Evolutionary conservation across 2,888 invertebrate species (phyloP).

Genomic region (Dugesia japonica): DNA sequence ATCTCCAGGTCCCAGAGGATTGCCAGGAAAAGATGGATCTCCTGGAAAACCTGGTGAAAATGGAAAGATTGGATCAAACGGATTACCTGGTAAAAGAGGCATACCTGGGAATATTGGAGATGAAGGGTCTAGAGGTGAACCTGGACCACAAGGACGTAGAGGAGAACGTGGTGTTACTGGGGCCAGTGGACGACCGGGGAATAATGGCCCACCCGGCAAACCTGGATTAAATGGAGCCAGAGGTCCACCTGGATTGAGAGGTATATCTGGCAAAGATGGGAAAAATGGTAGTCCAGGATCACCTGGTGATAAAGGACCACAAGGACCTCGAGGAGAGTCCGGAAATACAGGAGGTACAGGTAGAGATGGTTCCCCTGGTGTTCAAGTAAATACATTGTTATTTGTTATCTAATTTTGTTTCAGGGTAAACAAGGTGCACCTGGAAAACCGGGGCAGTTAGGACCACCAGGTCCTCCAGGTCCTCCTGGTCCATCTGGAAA

Average conservation of each 20-base stretch:
- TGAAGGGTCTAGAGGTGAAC: not conserved
- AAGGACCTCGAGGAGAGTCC: not conserved
- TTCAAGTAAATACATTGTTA: not conserved
- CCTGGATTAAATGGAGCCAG: not conserved
- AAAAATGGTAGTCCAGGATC: conserved; percentile 21
- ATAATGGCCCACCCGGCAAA: not conserved
- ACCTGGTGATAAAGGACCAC: conserved; percentile 13
- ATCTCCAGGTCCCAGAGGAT: conserved; percentile 16
- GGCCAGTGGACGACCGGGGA: not conserved
- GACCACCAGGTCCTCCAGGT: conserved; percentile 27
- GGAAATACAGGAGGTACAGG: not conserved
- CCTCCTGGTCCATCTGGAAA: not conserved
- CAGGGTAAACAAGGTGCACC: not conserved
- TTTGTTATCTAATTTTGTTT: not conserved
- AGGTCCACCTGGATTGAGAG: conserved; percentile 27
- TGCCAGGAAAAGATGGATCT: not conserved
- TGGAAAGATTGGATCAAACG: conserved; percentile 20
- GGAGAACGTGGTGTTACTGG: not conserved
- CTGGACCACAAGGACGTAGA: not conserved
- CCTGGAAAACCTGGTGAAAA: not conserved
- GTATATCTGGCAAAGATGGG: conserved; percentile 20
- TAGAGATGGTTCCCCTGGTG: not conserved
- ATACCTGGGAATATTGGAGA: conserved; percentile 6
- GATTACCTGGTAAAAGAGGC: not conserved
- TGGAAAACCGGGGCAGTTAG: conserved; percentile 12